phyloP scores from a whole-genome alignment of 2,113 vertebrate species.

The Natator depressus region DNA sequence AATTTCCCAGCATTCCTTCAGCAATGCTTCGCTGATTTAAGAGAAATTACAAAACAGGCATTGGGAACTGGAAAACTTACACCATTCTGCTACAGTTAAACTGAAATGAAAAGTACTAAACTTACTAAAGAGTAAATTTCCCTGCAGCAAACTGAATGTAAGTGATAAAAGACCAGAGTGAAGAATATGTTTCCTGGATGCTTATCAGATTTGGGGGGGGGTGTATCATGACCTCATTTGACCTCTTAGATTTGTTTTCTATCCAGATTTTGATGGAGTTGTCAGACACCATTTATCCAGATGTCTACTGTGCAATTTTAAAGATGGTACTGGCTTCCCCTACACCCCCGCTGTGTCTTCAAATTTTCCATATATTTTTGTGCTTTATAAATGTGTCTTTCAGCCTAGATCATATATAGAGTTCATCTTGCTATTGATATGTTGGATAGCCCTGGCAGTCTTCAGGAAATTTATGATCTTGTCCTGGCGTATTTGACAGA shows the following conservation, averaged over 20 bases:
- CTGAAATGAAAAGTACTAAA: slow-evolving; percentile 15
- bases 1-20: background rate
- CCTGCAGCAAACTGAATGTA: background rate
- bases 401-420: background rate
- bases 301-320: background rate
- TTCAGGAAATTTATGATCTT: slow-evolving; percentile 53
- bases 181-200: background rate
- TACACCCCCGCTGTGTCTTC: background rate
- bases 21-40: background rate
- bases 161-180: accelerated
- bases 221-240: accelerated
- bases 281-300: background rate
- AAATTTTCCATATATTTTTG: background rate
- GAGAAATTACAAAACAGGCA: background rate
- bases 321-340: background rate
- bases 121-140: background rate
- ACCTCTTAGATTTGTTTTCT: background rate
- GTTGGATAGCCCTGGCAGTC: slow-evolving; percentile 25
- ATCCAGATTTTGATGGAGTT: background rate
- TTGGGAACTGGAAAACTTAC: background rate
- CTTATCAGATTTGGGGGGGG: slow-evolving; percentile 21
- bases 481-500: slow-evolving; percentile 71
- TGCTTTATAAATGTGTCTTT: slow-evolving; percentile 20
- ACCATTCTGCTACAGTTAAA: background rate
- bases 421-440: slow-evolving; percentile 56